Evolutionary conservation across 30 jellyfish, hydroid and myxozoan species (phyloP).

Genomic region (Aurelia coerulea): DNA sequence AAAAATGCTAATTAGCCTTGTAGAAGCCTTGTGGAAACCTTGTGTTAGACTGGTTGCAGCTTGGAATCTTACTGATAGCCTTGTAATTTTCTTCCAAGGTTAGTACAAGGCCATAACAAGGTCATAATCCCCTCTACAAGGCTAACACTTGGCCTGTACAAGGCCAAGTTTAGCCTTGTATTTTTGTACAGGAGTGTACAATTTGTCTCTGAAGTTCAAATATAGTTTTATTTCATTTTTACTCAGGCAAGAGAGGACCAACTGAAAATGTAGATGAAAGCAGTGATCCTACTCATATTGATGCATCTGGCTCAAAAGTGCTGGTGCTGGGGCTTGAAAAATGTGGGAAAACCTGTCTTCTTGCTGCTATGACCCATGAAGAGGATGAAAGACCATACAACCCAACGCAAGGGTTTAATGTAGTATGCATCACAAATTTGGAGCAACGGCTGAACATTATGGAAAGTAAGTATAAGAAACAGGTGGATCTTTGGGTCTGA

Average conservation of each 20-base stretch:
- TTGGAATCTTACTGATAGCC: too few relatives aligned
- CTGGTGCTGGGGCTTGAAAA: constrained; percentile 69
- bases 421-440: constrained; percentile 53
- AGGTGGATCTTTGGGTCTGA: not conserved
- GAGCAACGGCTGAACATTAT: constrained; percentile 44
- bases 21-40: too few relatives aligned
- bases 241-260: constrained; percentile 12
- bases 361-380: constrained; percentile 65
- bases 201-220: not conserved
- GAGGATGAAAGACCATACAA: constrained; percentile 38
- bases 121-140: too few relatives aligned
- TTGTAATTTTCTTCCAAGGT: too few relatives aligned
- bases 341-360: constrained; percentile 62
- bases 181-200: too few relatives aligned
- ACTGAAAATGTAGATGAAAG: constrained; percentile 45
- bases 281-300: not conserved
- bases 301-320: constrained; percentile 38
- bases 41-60: too few relatives aligned
- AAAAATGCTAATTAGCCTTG: too few relatives aligned
- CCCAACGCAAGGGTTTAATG: constrained; percentile 76
- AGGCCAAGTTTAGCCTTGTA: too few relatives aligned
- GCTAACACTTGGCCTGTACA: too few relatives aligned
- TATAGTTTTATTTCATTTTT: not conserved
- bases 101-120: too few relatives aligned
- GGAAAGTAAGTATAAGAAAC: constrained; percentile 60